These are phyloP conservation scores for Strigops habroptila DNA, from an alignment of 2,113 vertebrate species.

Conservation along the genomic window DNA sequence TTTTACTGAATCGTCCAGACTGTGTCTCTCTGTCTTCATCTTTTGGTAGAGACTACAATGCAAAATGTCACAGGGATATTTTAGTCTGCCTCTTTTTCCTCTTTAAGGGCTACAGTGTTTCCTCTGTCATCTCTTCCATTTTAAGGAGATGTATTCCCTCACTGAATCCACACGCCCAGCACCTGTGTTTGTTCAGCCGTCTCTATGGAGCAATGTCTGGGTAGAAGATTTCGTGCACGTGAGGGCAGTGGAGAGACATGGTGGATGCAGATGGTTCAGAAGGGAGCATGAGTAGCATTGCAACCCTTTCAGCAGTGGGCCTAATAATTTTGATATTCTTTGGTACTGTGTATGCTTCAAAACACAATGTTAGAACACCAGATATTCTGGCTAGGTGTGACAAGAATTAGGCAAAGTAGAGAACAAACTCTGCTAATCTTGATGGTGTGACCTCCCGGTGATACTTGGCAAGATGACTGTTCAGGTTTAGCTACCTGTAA, in stretches of 20 bases:
- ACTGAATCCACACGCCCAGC: too few relatives aligned
- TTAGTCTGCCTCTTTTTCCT: not conserved
- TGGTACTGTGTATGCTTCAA: not conserved
- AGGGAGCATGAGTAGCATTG: not conserved
- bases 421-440: not conserved
- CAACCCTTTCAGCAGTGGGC: not conserved
- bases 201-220: not conserved
- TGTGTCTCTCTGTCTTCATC: not conserved
- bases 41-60: not conserved
- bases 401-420: not conserved
- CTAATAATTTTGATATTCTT: not conserved
- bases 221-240: not conserved
- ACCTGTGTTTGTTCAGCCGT: not conserved
- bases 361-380: not conserved
- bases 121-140: not conserved
- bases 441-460: not conserved
- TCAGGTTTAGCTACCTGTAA: not conserved
- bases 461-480: not conserved
- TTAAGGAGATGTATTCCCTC: not conserved
- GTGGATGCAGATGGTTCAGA: not conserved
- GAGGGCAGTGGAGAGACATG: rapidly evolving
- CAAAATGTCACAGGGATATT: not conserved
- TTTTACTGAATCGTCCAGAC: not conserved
- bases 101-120: not conserved
- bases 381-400: not conserved